phyloP scores from a whole-genome alignment of 1,140 invertebrate species.

The Drosophila fuyamai region DNA sequence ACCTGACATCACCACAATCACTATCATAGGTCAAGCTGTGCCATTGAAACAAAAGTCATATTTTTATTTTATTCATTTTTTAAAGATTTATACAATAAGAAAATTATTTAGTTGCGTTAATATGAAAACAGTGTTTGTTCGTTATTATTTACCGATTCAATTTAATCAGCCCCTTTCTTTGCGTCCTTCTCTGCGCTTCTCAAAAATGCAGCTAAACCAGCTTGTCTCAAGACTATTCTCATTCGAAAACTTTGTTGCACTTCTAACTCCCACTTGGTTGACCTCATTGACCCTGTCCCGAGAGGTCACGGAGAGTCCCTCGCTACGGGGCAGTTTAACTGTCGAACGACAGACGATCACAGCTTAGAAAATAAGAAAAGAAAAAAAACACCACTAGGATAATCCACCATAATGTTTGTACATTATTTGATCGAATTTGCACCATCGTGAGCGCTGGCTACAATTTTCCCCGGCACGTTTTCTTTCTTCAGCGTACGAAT shows the following conservation, averaged over 20 bases:
- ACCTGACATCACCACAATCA: constrained; percentile 28
- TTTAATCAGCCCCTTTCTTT: no score
- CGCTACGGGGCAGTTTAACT: constrained; percentile 27
- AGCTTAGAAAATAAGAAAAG: constrained; percentile 30
- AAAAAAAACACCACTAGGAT: constrained; percentile 43
- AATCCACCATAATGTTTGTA: constrained; percentile 68
- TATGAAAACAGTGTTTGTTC: no score
- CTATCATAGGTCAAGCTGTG: constrained; percentile 26
- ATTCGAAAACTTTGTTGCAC: background rate
- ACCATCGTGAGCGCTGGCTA: constrained; percentile 59
- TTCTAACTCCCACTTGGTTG: constrained; percentile 46
- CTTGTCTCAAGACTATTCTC: background rate
- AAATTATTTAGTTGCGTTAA: no score
- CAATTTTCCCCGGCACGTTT: constrained; percentile 69
- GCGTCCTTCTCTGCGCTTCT: background rate
- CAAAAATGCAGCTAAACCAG: background rate
- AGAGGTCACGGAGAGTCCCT: constrained; percentile 43
- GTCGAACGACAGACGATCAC: constrained; percentile 56
- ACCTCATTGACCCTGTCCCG: constrained; percentile 63
- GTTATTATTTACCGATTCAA: no score
- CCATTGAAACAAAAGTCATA: no score
- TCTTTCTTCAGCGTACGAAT: constrained; percentile 38
- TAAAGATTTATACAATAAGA: no score
- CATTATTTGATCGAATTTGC: constrained; percentile 78
- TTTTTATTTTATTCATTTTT: no score